phyloP scores from a whole-genome alignment of 2,797 vertebrate species.

The Periophthalmus magnuspinnatus region DNA sequence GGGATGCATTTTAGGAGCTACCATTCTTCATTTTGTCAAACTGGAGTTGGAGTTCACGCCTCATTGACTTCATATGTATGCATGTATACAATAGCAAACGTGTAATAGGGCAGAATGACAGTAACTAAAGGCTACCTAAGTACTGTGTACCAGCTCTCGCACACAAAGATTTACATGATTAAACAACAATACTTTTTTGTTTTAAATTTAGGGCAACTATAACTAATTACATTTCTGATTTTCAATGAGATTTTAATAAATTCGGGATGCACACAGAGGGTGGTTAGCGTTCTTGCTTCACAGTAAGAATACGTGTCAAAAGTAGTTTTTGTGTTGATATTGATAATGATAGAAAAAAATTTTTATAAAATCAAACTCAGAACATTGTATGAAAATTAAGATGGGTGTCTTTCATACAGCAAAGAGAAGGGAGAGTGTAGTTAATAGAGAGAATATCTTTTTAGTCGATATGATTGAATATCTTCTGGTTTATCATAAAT shows the following conservation, averaged over 20 bases:
- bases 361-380: too few species aligned
- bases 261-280: background rate
- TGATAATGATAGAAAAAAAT: too few species aligned
- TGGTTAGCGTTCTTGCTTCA: background rate
- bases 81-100: constrained; percentile 26
- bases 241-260: background rate
- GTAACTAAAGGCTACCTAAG: background rate
- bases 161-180: background rate
- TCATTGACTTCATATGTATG: constrained; percentile 29
- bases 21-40: constrained; percentile 72
- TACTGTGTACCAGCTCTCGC: background rate
- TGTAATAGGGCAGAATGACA: background rate
- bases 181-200: background rate
- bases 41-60: constrained; percentile 28
- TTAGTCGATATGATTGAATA: too few species aligned
- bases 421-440: too few species aligned
- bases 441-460: too few species aligned
- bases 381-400: too few species aligned
- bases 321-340: too few species aligned
- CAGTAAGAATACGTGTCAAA: background rate
- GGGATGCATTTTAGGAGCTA: constrained; percentile 57
- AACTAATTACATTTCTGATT: background rate
- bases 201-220: background rate
- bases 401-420: too few species aligned
- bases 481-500: too few species aligned